Percentiles rank a stretch among this genome's conserved stretches.
phyloP scores from a whole-genome alignment of 2,113 vertebrate species.

The Ammospiza caudacuta region DNA sequence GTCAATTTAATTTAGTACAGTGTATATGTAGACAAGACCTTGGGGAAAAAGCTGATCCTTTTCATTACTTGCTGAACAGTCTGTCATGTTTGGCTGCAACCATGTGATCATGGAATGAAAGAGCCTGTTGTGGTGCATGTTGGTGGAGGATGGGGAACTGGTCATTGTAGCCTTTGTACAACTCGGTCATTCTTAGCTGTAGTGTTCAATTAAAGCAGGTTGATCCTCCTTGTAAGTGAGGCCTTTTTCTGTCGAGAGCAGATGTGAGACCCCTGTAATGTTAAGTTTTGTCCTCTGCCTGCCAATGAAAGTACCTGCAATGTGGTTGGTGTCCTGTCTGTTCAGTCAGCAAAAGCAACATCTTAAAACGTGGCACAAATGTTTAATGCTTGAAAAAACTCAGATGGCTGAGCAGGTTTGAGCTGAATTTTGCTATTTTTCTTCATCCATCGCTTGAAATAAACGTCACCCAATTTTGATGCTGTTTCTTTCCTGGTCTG shows the following conservation, averaged over 20 bases:
- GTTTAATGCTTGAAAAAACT: not conserved
- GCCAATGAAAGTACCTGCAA: not conserved
- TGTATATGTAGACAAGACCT: slow-evolving; percentile 44
- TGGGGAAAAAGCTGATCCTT: slow-evolving; percentile 51
- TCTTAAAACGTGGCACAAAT: not conserved
- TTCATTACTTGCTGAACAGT: slow-evolving; percentile 55
- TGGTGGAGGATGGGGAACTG: slow-evolving; percentile 8
- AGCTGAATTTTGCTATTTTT: not conserved
- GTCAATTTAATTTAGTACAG: slow-evolving; percentile 43
- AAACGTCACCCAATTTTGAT: not conserved
- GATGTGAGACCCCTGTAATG: not conserved
- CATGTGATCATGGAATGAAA: slow-evolving; percentile 22
- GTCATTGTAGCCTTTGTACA: not conserved
- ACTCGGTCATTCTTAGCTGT: not conserved
- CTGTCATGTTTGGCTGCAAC: slow-evolving; percentile 40
- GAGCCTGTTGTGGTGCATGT: slow-evolving; percentile 14
- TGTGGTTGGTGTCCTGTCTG: not conserved
- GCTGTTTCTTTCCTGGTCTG: not conserved
- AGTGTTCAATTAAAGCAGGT: not conserved
- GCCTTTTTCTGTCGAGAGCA: not conserved
- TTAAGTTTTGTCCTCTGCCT: not conserved
- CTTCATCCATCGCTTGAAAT: not conserved
- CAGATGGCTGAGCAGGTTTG: not conserved
- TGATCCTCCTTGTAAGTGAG: not conserved
- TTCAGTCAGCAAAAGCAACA: not conserved